Conservation (phyloP, 2,113 vertebrate species). For the Oncorhynchus tshawytscha region DNA sequence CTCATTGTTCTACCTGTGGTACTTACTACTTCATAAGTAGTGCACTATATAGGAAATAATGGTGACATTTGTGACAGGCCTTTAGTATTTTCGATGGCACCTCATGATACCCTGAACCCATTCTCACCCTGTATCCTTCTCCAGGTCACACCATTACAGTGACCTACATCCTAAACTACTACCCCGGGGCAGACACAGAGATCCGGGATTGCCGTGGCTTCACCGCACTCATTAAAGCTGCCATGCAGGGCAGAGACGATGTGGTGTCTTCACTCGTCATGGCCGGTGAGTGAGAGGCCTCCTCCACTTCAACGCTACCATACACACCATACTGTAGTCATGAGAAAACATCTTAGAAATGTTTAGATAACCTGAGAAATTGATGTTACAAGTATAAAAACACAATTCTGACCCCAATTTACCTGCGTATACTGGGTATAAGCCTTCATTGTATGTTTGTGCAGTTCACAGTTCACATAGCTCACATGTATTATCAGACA, state of each 20-base stretch:
- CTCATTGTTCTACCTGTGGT: too few relatives aligned
- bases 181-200: constrained; percentile 73
- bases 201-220: constrained; percentile 77
- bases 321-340: background rate
- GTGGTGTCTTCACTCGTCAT: constrained; percentile 80
- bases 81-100: too few relatives aligned
- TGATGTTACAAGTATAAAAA: too few relatives aligned
- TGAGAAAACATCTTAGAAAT: too few relatives aligned
- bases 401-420: too few relatives aligned
- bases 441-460: too few relatives aligned
- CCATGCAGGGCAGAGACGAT: constrained; percentile 74
- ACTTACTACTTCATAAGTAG: too few relatives aligned
- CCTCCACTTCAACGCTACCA: background rate
- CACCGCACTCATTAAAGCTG: constrained; percentile 88
- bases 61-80: too few relatives aligned
- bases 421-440: too few relatives aligned
- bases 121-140: constrained; percentile 21
- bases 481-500: background rate
- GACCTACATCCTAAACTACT: constrained; percentile 86
- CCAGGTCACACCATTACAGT: constrained; percentile 79
- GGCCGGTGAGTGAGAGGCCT: constrained; percentile 72
- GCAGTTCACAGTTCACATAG: background rate
- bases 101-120: background rate
- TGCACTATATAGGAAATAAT: too few relatives aligned
- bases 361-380: too few relatives aligned